Conservation (phyloP, 2,113 vertebrate genomes). For the Istiophorus platypterus region DNA sequence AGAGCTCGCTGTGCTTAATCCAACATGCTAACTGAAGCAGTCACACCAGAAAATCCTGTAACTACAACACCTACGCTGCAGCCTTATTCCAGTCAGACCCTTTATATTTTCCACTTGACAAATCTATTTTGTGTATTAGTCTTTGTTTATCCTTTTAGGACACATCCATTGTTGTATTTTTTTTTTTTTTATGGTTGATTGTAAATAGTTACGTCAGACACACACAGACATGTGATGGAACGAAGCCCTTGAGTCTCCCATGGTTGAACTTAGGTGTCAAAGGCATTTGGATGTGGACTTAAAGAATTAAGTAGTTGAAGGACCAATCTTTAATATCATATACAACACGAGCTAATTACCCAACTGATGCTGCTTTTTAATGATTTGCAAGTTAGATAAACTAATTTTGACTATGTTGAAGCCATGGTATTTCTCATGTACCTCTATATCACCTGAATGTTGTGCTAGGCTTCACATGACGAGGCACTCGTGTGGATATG, state of each 20-base stretch:
- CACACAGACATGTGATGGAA: too few relatives aligned
- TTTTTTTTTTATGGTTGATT: slow-evolving; percentile 15
- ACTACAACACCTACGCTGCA: slow-evolving; percentile 26
- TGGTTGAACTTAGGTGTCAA: neutral
- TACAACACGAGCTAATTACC: too few relatives aligned
- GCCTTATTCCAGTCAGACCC: neutral
- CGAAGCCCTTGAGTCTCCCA: slow-evolving; percentile 5
- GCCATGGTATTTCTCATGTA: too few relatives aligned
- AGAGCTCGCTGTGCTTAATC: slow-evolving; percentile 42
- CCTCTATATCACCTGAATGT: too few relatives aligned
- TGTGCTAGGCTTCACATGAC: too few relatives aligned
- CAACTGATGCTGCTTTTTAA: too few relatives aligned
- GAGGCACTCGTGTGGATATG: too few relatives aligned
- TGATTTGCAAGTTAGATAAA: too few relatives aligned
- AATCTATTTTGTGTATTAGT: slow-evolving; percentile 8
- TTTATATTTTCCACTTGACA: slow-evolving; percentile 8
- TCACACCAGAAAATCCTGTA: slow-evolving; percentile 51
- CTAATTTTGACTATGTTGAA: too few relatives aligned
- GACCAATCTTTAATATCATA: neutral
- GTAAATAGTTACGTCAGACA: slow-evolving; percentile 17
- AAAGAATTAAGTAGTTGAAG: neutral
- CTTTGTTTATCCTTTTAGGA: neutral
- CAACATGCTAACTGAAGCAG: slow-evolving; percentile 45
- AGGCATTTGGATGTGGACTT: neutral
- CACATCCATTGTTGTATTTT: slow-evolving; percentile 20